A percentile compares a stretch with the other conserved stretches of the same genome.
These are phyloP conservation scores for Gymnopithys bicolor DNA, from an alignment of 2,797 vertebrate species.

Conservation along the genomic window DNA sequence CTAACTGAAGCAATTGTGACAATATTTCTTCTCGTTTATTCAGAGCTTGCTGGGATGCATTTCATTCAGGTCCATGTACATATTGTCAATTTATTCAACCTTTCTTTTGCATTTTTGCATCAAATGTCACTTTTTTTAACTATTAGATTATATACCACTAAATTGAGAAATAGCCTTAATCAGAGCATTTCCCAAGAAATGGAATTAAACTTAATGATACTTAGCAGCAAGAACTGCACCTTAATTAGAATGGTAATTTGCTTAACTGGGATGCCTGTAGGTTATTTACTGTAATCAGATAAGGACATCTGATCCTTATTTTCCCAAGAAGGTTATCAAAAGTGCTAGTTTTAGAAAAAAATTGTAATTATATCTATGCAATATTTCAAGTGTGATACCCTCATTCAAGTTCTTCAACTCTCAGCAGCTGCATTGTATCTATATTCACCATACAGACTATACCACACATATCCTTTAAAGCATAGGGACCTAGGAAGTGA, in stretches of 20 bases:
- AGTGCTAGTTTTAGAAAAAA: slow-evolving; percentile 37
- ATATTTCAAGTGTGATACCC: background rate
- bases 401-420: background rate
- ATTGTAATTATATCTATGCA: background rate
- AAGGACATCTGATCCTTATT: slow-evolving; percentile 52
- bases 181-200: slow-evolving; percentile 69
- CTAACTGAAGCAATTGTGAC: background rate
- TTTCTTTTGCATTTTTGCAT: background rate
- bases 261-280: slow-evolving; percentile 73
- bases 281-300: slow-evolving; percentile 69
- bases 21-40: background rate
- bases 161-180: slow-evolving; percentile 64
- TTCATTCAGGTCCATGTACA: background rate
- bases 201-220: slow-evolving; percentile 77
- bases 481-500: background rate
- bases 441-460: background rate
- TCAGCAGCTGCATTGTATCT: background rate
- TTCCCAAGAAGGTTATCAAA: slow-evolving; percentile 48
- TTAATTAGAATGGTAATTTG: slow-evolving; percentile 74
- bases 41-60: background rate
- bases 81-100: background rate
- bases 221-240: slow-evolving; percentile 73
- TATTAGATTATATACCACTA: slow-evolving; percentile 44
- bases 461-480: background rate
- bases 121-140: background rate